phyloP scores from a whole-genome alignment of 2,113 vertebrate genomes.

The Oenanthe melanoleuca region DNA sequence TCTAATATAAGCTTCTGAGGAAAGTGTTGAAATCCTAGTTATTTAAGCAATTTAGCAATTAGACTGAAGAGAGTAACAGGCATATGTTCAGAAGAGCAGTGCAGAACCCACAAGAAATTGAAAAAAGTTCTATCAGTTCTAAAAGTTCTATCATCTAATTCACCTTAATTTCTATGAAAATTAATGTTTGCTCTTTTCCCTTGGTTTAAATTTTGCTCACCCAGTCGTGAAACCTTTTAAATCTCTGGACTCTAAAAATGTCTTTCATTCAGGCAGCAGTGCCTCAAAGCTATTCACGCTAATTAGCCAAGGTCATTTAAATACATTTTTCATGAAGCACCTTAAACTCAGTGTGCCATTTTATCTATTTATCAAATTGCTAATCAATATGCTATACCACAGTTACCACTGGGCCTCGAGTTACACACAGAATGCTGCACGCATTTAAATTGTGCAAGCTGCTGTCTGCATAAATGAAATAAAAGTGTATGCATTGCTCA shows the following conservation, averaged over 20 bases:
- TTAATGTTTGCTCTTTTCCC: slow-evolving; percentile 52
- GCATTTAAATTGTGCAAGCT: slow-evolving; percentile 75
- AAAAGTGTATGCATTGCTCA: slow-evolving; percentile 50
- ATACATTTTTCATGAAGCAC: slow-evolving; percentile 80
- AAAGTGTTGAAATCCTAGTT: not conserved
- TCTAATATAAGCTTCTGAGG: not conserved
- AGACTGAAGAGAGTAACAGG: not conserved
- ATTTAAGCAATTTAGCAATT: slow-evolving; percentile 13
- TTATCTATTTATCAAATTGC: slow-evolving; percentile 82
- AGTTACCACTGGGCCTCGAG: slow-evolving; percentile 65
- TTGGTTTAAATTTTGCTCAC: slow-evolving; percentile 50
- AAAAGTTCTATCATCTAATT: not conserved
- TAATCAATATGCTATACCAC: slow-evolving; percentile 80
- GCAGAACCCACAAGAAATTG: not conserved
- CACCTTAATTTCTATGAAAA: slow-evolving; percentile 46
- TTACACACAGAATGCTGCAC: slow-evolving; percentile 60
- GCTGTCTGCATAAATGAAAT: slow-evolving; percentile 71
- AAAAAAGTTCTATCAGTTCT: not conserved
- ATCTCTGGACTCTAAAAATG: slow-evolving; percentile 61
- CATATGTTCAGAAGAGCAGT: not conserved
- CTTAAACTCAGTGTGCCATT: slow-evolving; percentile 73
- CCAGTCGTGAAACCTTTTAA: slow-evolving; percentile 56
- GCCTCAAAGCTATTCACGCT: slow-evolving; percentile 67
- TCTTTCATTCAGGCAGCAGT: slow-evolving; percentile 46
- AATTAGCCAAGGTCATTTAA: slow-evolving; percentile 81